Conservation (phyloP, 2,113 vertebrate genomes). For the Pipra filicauda region DNA sequence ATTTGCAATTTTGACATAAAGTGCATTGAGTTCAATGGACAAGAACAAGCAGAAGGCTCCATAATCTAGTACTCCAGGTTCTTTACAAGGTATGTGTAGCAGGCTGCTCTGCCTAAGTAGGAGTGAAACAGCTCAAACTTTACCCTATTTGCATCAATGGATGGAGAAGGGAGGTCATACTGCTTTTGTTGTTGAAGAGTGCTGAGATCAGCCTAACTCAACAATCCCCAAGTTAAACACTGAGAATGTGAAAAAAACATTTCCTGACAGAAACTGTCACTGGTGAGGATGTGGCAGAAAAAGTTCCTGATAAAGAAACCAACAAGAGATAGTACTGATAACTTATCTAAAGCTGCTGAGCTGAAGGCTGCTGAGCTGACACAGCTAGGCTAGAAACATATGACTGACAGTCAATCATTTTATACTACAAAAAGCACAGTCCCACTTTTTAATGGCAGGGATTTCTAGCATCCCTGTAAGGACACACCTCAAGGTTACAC, state of each 20-base stretch:
- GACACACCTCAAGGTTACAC: neutral
- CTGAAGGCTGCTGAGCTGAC: neutral
- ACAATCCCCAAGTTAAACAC: neutral
- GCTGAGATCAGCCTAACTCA: neutral
- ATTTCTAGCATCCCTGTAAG: neutral
- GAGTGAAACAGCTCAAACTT: neutral
- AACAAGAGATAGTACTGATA: neutral
- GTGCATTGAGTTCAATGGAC: neutral
- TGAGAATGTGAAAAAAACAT: neutral
- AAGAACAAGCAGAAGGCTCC: neutral
- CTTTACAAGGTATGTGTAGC: neutral
- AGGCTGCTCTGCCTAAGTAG: neutral
- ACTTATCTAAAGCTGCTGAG: neutral
- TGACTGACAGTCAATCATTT: neutral
- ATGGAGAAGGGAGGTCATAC: neutral
- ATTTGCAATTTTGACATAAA: neutral
- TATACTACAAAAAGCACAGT: neutral
- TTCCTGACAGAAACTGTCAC: neutral
- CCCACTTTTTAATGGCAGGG: neutral
- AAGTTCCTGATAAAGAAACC: neutral
- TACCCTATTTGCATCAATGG: neutral
- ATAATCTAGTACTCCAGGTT: neutral
- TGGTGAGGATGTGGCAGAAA: neutral
- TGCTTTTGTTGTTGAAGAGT: neutral
- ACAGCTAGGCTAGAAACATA: neutral